Evolutionary conservation across 2,797 vertebrate species (phyloP), one percentile per base, ranked within the genome.

Genomic region (Darevskia mixta): DNA sequence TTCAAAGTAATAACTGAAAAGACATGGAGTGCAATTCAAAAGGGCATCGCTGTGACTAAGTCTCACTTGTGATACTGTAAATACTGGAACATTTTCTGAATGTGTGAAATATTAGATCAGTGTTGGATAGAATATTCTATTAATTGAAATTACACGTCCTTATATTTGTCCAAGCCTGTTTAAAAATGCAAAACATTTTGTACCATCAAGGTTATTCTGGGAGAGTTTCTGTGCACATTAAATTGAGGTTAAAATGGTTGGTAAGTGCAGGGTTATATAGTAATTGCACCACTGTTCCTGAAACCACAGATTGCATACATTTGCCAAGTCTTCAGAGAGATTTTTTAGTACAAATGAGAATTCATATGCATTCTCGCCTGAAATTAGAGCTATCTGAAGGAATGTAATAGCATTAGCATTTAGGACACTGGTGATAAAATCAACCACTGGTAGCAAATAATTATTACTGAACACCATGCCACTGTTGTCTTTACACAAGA

Each of bases 1-100:
- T 96, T 95, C 95, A 95, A 91, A 93, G 94, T 96, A 96, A 96
- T 96, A 95, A 96, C 90, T 88, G 95, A 92, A 95, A 92, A 95
- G 92, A 92, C 85, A 86, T 79, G 83, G 88, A 83, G 85, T 0
- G 0, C 77, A 73, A 84, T 6, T 79, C n/a, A 89, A 58, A 94
- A 94, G 79, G 78, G 58, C 67, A 82, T 32, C 38, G 8, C 76
- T 83, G 43, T 32, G 23, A 87, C 92, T 88, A 90, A 95, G 91
- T 89, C 92, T 95, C 73, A 78, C 43, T 86, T 93, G 89, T 86
- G 86, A 90, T 61, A 88, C n/a, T 83, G 79, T 93, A 94, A 95
- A 96, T 88, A 95, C 75, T 85, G 49, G 86, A 85, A 27, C 0
- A 38, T 92, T 89, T 91, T 88, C 78, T 87, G 49, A 91, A 94